phyloP scores from a whole-genome alignment of 2,113 vertebrate genomes.

The Phaetusa simplex region DNA sequence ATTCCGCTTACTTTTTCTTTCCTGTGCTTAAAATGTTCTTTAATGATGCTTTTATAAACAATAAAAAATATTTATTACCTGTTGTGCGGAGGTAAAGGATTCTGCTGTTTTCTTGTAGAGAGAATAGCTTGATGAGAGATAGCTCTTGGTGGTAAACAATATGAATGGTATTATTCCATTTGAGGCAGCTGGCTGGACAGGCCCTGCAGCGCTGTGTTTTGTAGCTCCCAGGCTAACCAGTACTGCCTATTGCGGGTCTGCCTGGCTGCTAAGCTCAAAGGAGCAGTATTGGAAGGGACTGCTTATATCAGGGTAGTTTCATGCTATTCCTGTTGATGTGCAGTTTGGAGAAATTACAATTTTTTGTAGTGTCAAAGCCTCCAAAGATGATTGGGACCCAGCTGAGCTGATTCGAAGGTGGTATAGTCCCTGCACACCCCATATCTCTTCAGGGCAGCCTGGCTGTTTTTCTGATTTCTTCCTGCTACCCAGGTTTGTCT shows the following conservation, averaged over 20 bases:
- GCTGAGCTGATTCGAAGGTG: not conserved
- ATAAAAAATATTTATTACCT: not conserved
- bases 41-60: not conserved
- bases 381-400: not conserved
- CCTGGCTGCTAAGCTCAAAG: not conserved
- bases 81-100: not conserved
- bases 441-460: not conserved
- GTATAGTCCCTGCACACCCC: not conserved
- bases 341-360: not conserved
- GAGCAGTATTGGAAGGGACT: not conserved
- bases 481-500: not conserved
- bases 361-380: not conserved
- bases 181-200: not conserved
- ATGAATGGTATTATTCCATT: not conserved
- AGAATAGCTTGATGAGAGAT: not conserved
- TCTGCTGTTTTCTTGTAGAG: not conserved
- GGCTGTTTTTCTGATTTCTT: not conserved
- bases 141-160: not conserved
- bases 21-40: not conserved
- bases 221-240: not conserved
- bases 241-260: not conserved
- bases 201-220: not conserved
- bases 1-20: not conserved
- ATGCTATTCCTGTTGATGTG: not conserved
- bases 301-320: not conserved